phyloP scores from a whole-genome alignment of 2,797 vertebrate species.

The Etheostoma perlongum region DNA sequence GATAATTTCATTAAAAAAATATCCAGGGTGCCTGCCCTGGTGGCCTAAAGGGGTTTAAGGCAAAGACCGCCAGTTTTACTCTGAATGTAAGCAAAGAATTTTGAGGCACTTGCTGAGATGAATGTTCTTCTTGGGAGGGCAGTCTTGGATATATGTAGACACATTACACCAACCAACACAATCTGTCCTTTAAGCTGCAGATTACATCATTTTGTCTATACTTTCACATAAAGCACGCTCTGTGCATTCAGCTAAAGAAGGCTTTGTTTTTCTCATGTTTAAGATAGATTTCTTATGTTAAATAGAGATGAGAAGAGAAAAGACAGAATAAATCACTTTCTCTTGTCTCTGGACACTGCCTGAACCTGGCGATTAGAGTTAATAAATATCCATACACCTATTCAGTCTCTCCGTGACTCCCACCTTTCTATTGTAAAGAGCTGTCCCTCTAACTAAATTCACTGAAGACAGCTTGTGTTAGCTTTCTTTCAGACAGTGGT shows the following conservation, averaged over 20 bases:
- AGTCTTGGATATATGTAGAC: conserved; percentile 1
- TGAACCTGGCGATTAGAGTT: conserved; percentile 32
- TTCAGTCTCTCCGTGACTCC: conserved; percentile 39
- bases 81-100: no score
- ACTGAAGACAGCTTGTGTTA: conserved; percentile 43
- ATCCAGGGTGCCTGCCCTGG: neutral
- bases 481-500: conserved; percentile 56
- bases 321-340: conserved; percentile 12
- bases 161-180: conserved; percentile 13
- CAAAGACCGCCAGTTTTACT: neutral
- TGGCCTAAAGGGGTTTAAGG: neutral
- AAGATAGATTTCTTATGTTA: no score
- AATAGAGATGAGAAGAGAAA: neutral
- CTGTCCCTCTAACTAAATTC: conserved; percentile 44
- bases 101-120: neutral
- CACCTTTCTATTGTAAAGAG: conserved; percentile 45
- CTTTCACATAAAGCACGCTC: conserved; percentile 26
- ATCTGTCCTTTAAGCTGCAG: conserved; percentile 44
- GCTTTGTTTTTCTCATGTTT: conserved; percentile 50
- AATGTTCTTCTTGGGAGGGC: neutral
- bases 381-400: conserved; percentile 55
- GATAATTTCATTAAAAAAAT: conserved; percentile 3
- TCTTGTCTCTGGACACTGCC: conserved; percentile 15
- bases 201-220: conserved; percentile 32
- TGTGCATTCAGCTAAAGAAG: conserved; percentile 41